Evolutionary conservation across 2,888 invertebrate genomes (phyloP).

Genomic region (Maniola hyperantus): DNA sequence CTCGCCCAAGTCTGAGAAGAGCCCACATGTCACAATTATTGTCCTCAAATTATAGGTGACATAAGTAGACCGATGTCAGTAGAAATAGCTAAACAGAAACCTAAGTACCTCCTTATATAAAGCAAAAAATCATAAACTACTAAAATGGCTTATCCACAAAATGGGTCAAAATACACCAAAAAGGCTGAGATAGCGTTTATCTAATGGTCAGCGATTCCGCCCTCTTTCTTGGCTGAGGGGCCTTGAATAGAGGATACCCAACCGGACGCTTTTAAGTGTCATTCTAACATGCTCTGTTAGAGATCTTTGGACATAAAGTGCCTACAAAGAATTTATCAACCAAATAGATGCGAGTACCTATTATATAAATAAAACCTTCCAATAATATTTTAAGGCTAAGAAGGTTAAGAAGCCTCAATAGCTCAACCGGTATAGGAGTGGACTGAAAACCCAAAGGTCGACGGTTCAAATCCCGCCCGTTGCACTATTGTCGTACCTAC

Average conservation of each 20-base stretch:
- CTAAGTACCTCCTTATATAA: too few relatives aligned
- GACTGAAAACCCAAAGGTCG: too few relatives aligned
- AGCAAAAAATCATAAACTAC: constrained; percentile 3
- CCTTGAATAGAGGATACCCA: constrained; percentile 30
- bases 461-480: too few relatives aligned
- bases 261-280: constrained; percentile 31
- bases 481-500: too few relatives aligned
- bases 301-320: constrained; percentile 20
- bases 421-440: too few relatives aligned
- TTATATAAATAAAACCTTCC: constrained; percentile 1
- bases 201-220: constrained; percentile 32
- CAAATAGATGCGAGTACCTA: neutral
- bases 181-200: constrained; percentile 25
- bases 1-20: too few relatives aligned
- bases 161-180: constrained; percentile 19
- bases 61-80: too few relatives aligned
- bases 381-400: neutral
- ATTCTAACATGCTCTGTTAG: constrained; percentile 29
- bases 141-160: constrained; percentile 14
- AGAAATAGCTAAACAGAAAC: too few relatives aligned
- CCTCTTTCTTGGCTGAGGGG: constrained; percentile 33
- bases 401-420: too few relatives aligned
- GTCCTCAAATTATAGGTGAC: too few relatives aligned
- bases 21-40: too few relatives aligned
- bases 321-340: constrained; percentile 18